Evolutionary conservation across 2,113 vertebrate species (phyloP), one percentile per base, ranked within the genome.

Genomic region (Datnioides undecimradiatus): DNA sequence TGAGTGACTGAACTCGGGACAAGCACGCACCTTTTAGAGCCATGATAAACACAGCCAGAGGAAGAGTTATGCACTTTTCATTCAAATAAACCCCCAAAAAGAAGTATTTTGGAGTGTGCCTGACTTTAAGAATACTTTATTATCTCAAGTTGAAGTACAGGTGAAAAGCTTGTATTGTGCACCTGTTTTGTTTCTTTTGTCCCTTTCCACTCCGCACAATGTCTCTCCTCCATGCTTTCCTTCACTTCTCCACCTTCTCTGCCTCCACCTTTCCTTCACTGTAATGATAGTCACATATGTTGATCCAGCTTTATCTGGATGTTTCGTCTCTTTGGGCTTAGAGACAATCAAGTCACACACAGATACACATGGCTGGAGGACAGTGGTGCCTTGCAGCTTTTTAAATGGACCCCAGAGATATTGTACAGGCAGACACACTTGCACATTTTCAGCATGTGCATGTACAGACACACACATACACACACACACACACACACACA

Each of bases 291-390:
- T 49, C 65, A 62, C 49, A 57, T 65, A 12, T 84, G 81, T 72
- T 81, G 38, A 82, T 73, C 65, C 34, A 36, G 67, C 62, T 46
- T 73, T 29, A 67, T 72, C 51, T 21, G 45, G 72, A 38, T 58
- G 62, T 34, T 66, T 23, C 14, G 38, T 81, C 49, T 87, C 67
- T 76, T 63, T 17, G 3, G 41, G 66, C 66, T 17, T 43, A 8
- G 29, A 68, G 40, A 73, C 27, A 49, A 63, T 82, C 65, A 36
- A 81, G 55, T 88, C 86, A 82, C 84, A 75, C 70, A 59, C 74
- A 89, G 58, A 80, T 64, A 31, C 80, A 29, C 82, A 75, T 45
- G 40, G 71, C 36, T 74, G 31, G 34, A 34, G 21, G 59, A 54
- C 10, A 13, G 40, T 12, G 41, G 27, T 4, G 5, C 51, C 48